These are phyloP conservation scores for Rosalia funebris DNA, from an alignment of 2,888 invertebrate genomes.

Conservation along the genomic window DNA sequence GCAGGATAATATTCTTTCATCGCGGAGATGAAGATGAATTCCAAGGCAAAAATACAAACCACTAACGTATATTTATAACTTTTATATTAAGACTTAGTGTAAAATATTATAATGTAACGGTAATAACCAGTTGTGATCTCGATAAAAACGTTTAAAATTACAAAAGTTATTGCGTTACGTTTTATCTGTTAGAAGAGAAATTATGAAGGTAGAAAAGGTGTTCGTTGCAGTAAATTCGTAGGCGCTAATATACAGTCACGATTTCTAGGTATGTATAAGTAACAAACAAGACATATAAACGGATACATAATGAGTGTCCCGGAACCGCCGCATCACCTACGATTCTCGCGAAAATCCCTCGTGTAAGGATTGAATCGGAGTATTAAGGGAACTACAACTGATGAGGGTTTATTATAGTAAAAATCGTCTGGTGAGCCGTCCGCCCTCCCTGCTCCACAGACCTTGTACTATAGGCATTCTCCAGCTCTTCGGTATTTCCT, in stretches of 20 bases:
- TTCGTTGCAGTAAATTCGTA: conserved; percentile 33
- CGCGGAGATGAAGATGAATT: too few species aligned
- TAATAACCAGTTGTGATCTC: conserved; percentile 9
- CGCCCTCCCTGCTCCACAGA: too few species aligned
- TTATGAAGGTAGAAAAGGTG: conserved; percentile 32
- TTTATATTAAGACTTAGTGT: conserved; percentile 24
- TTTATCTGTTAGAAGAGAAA: neutral
- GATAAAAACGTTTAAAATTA: conserved; percentile 21
- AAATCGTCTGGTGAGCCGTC: too few species aligned
- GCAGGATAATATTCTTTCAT: too few species aligned
- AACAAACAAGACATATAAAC: neutral
- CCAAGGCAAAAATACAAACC: neutral
- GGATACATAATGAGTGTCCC: conserved; percentile 1
- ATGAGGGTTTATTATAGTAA: too few species aligned
- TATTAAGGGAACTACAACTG: too few species aligned
- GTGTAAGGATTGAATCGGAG: too few species aligned
- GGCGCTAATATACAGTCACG: conserved; percentile 22
- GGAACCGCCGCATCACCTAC: too few species aligned
- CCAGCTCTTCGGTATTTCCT: too few species aligned
- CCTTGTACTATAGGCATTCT: too few species aligned
- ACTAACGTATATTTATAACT: conserved; percentile 5
- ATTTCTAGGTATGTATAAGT: neutral
- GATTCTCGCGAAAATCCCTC: too few species aligned
- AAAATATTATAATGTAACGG: conserved; percentile 33
- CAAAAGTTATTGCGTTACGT: conserved; percentile 21